phyloP scores from a whole-genome alignment of 2,888 invertebrate species.

The Melanophora roralis region DNA sequence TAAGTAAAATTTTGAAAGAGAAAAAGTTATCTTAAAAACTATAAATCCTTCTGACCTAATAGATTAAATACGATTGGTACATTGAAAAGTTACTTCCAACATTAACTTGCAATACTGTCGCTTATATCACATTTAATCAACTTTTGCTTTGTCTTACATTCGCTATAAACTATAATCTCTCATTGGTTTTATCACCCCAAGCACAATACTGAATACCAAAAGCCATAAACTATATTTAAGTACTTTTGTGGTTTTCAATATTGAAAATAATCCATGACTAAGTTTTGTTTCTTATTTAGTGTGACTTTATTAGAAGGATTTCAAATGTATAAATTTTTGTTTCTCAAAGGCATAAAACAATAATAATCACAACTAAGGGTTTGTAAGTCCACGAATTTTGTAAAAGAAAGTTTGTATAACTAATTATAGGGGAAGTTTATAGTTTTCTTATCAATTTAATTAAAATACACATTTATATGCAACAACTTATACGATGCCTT shows the following conservation, averaged over 20 bases:
- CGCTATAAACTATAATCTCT: not conserved
- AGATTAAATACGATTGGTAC: no score
- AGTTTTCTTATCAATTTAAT: not conserved
- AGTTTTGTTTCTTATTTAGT: not conserved
- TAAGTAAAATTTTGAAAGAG: no score
- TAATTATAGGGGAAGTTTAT: no score
- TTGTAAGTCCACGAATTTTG: not conserved
- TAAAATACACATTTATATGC: no score
- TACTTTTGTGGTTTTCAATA: constrained; percentile 40
- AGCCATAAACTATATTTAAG: constrained; percentile 46
- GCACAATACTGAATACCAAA: constrained; percentile 13
- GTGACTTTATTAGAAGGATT: not conserved
- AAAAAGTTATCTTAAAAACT: no score
- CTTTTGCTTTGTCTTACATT: no score
- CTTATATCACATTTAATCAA: no score
- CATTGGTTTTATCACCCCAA: not conserved
- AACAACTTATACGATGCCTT: no score
- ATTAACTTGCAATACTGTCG: no score
- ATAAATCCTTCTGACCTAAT: no score
- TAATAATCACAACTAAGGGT: not conserved
- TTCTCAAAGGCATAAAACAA: not conserved
- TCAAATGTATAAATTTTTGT: not conserved
- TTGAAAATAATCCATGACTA: constrained; percentile 7
- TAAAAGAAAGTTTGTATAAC: not conserved
- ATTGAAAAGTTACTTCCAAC: no score